Evolutionary conservation across 2,888 invertebrate species (phyloP), one percentile per base, ranked within the genome.

Genomic region (Petrolisthes cinctipes): DNA sequence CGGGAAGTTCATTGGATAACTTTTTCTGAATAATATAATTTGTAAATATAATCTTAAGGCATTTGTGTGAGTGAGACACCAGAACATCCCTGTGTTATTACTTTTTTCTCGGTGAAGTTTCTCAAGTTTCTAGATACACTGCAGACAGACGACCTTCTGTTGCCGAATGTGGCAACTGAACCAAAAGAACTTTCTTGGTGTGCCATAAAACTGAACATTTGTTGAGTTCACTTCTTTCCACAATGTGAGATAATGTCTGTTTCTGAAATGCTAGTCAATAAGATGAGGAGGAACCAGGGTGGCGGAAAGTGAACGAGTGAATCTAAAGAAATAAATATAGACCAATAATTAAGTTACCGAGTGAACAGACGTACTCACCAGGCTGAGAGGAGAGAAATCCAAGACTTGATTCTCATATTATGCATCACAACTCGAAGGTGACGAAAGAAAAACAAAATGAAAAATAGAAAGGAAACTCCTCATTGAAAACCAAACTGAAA

Each of bases 21-120:
- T 17, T 71, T 71, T 71, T 37, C 37, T 87, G 61, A 87, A 20
- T 87, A 71, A 87, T 87, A 87, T 83, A 83, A 87, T 84, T 78
- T 87, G 87, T 87, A 87, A 84, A 87, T 87, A 87, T 87, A 87
- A 80, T 80, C 57, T 87, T 87, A 87, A 87, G 87, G 87, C 56
- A 66, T 80, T 56, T 84, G 84, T 87, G 87, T 87, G 87, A 83
- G 84, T 80, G 83, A 87, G 71, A 61, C 83, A 87, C 83, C 83
- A 80, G 75, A 71, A 53, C 53, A 79, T 83, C 61, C 71, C 56
- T 86, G 86, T 73, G 83, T 83, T 81, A 51, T 83, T 54, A 68
- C 53, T 37, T 23, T 7, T 54, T 79, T 56, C 20, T 54, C 20
- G 6, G 71, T 82, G 82, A 20, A 66, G 57, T 82, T 78, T 78